Evolutionary conservation across 2,888 invertebrate genomes (phyloP).

Genomic region (Trypoxylon attenuatum): DNA sequence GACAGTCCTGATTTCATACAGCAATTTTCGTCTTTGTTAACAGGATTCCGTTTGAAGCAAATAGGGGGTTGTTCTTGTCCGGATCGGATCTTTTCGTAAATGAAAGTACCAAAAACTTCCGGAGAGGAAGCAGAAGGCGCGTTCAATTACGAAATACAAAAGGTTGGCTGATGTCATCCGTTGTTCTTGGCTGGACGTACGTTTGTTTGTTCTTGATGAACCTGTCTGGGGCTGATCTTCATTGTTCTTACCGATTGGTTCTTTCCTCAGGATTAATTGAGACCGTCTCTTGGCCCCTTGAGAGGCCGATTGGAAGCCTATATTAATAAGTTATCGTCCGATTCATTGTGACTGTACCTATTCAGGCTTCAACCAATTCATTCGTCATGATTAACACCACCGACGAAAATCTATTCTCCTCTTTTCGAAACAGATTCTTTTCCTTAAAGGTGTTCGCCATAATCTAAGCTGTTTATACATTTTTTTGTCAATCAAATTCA

Average conservation of each 20-base stretch:
- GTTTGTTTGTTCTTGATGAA: constrained; percentile 51
- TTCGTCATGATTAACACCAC: no score
- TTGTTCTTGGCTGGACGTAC: constrained; percentile 52
- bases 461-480: no score
- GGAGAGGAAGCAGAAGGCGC: constrained; percentile 18
- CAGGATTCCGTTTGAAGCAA: constrained; percentile 6
- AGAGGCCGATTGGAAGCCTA: constrained; percentile 38
- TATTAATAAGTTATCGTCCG: constrained; percentile 33
- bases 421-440: no score
- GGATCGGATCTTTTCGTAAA: constrained; percentile 1
- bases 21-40: no score
- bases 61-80: constrained; percentile 3
- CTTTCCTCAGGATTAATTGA: constrained; percentile 54
- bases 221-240: constrained; percentile 46
- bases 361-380: no score
- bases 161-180: constrained; percentile 43
- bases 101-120: constrained; percentile 28
- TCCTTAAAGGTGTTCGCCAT: no score
- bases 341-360: not conserved
- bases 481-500: no score
- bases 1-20: no score
- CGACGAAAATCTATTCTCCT: no score
- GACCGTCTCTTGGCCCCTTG: constrained; percentile 35
- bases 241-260: constrained; percentile 59
- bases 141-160: constrained; percentile 62